Percentiles rank a stretch among this genome's conserved stretches.
These are phyloP conservation scores for Amitus sp. DNA, from an alignment of 2,888 invertebrate species.

Conservation along the genomic window DNA sequence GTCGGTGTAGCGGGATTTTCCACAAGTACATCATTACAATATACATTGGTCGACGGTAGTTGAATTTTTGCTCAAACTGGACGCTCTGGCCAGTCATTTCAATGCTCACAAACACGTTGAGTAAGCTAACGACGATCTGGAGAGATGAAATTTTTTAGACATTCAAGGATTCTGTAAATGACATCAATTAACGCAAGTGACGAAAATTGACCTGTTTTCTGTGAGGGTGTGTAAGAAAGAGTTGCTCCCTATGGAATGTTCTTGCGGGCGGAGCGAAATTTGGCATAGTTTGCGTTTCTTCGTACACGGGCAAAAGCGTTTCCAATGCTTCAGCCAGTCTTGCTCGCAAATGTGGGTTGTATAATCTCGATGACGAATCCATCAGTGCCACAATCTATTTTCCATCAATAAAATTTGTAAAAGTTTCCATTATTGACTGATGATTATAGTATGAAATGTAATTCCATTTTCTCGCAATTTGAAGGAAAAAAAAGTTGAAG, in stretches of 20 bases:
- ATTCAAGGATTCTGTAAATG: background rate
- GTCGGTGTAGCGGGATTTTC: slow-evolving; percentile 81
- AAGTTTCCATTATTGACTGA: too few relatives aligned
- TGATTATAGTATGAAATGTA: too few relatives aligned
- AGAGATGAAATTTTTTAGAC: too few relatives aligned
- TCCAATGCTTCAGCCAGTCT: slow-evolving; percentile 90
- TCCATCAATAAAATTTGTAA: background rate
- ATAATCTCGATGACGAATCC: slow-evolving; percentile 83
- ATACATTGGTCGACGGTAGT: slow-evolving; percentile 96
- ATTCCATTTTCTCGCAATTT: background rate
- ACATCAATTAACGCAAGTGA: background rate
- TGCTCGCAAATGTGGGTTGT: slow-evolving; percentile 93
- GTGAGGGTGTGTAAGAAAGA: slow-evolving; percentile 83
- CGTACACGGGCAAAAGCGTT: slow-evolving; percentile 80
- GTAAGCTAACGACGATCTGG: slow-evolving; percentile 82
- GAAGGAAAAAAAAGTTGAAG: too few relatives aligned
- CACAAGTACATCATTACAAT: slow-evolving; percentile 91
- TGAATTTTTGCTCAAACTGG: slow-evolving; percentile 96
- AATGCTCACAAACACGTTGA: slow-evolving; percentile 95
- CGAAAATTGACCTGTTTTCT: slow-evolving; percentile 69
- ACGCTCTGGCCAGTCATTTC: slow-evolving; percentile 98
- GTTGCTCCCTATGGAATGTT: slow-evolving; percentile 74
- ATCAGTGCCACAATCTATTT: slow-evolving; percentile 80
- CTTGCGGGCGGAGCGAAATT: slow-evolving; percentile 65
- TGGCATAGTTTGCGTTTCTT: slow-evolving; percentile 51